Percentiles rank a stretch among this genome's conserved stretches.
Evolutionary conservation across 2,113 vertebrate species (phyloP).

Genomic region (Dicerorhinus sumatrensis): DNA sequence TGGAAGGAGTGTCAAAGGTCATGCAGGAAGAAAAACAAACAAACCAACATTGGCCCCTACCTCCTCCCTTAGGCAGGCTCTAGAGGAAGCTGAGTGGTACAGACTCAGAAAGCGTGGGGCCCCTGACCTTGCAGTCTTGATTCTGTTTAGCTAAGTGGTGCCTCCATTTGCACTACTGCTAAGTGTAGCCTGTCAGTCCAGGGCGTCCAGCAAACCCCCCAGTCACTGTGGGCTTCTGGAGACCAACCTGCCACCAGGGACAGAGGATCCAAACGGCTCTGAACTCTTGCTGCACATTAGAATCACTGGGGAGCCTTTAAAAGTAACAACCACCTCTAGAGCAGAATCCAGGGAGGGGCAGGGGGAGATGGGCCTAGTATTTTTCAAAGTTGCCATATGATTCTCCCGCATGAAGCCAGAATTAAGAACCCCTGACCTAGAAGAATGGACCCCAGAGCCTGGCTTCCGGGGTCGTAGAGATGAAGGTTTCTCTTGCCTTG

Average conservation of each 20-base stretch:
- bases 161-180: neutral
- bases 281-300: neutral
- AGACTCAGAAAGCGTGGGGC: neutral
- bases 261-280: neutral
- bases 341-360: neutral
- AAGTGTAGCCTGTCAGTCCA: neutral
- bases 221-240: neutral
- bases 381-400: neutral
- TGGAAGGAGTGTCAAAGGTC: neutral
- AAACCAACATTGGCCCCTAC: neutral
- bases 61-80: neutral
- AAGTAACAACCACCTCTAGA: neutral
- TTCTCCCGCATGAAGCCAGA: neutral
- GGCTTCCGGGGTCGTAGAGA: neutral
- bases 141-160: neutral
- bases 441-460: neutral
- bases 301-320: neutral
- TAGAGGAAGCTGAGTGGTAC: neutral
- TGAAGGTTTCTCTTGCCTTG: neutral
- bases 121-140: neutral
- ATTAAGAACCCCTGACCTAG: neutral
- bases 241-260: neutral
- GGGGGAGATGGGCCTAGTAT: no score
- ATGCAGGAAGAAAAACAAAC: neutral
- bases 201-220: neutral